phyloP scores from a whole-genome alignment of 2,113 vertebrate species.

The Chauna torquata region DNA sequence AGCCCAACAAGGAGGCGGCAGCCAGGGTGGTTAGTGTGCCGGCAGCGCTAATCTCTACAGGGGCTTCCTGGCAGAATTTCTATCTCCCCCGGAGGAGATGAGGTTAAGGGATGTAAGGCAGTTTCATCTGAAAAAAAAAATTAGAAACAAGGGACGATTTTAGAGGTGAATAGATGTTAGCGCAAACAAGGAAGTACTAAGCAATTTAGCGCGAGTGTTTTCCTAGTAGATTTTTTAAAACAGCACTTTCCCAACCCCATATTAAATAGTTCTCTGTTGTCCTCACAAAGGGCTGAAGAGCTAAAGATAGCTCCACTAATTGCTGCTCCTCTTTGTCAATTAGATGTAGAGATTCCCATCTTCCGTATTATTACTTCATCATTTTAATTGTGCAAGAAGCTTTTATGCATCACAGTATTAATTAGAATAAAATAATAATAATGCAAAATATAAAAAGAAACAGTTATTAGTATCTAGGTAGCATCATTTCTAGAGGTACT shows the following conservation, averaged over 20 bases:
- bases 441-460: not conserved
- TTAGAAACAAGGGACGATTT: not conserved
- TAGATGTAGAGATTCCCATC: not conserved
- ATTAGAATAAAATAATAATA: slow-evolving; percentile 26
- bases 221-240: not conserved
- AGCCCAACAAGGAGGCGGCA: slow-evolving; percentile 40
- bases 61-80: slow-evolving; percentile 10
- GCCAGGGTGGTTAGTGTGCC: not conserved
- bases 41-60: not conserved
- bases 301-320: slow-evolving; percentile 56
- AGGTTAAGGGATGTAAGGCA: not conserved
- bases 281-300: slow-evolving; percentile 51
- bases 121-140: not conserved
- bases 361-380: not conserved
- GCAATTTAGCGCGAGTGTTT: not conserved
- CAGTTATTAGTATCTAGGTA: not conserved
- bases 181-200: not conserved
- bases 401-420: slow-evolving; percentile 11
- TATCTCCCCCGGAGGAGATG: not conserved
- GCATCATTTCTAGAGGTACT: not conserved
- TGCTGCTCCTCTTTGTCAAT: slow-evolving; percentile 42
- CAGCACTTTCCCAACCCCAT: not conserved
- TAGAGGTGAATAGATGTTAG: not conserved
- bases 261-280: slow-evolving; percentile 35
- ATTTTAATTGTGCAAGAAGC: slow-evolving; percentile 45